These are phyloP conservation scores for Misgurnus mizolepis DNA, from an alignment of 2,113 vertebrate species.

Conservation along the genomic window DNA sequence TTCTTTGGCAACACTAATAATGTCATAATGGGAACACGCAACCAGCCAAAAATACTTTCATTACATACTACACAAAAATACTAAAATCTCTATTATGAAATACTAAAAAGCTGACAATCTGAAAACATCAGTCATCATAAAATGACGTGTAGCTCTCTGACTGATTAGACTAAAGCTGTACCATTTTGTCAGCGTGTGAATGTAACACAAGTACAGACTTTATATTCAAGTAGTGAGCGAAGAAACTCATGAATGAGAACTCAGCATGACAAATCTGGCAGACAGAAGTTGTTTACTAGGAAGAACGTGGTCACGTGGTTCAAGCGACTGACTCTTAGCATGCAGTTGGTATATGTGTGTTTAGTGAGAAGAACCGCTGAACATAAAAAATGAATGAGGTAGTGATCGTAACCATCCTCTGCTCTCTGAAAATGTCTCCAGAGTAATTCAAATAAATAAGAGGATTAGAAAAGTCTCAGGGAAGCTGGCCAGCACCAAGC, in stretches of 20 bases:
- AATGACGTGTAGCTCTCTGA: too few species aligned
- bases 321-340: not conserved
- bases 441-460: conserved; percentile 25
- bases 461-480: conserved; percentile 18
- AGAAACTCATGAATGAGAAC: not conserved
- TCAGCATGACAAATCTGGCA: not conserved
- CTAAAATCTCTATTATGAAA: too few species aligned
- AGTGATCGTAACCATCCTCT: conserved; percentile 13
- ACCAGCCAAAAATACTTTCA: too few species aligned
- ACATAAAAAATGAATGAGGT: conserved; percentile 5
- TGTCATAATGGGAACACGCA: too few species aligned
- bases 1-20: too few species aligned
- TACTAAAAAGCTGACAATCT: too few species aligned
- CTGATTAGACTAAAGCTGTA: too few species aligned
- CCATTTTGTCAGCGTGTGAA: too few species aligned
- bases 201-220: not conserved
- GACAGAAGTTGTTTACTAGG: conserved; percentile 13
- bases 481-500: conserved; percentile 15
- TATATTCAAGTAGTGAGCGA: not conserved
- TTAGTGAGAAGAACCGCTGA: not conserved
- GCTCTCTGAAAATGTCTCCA: conserved; percentile 3
- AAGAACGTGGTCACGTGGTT: not conserved
- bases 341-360: not conserved
- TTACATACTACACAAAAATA: too few species aligned
- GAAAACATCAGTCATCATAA: too few species aligned